Base-by-base conservation (phyloP, 1,140 invertebrate species). In the Caligus rogercresseyi region DNA sequence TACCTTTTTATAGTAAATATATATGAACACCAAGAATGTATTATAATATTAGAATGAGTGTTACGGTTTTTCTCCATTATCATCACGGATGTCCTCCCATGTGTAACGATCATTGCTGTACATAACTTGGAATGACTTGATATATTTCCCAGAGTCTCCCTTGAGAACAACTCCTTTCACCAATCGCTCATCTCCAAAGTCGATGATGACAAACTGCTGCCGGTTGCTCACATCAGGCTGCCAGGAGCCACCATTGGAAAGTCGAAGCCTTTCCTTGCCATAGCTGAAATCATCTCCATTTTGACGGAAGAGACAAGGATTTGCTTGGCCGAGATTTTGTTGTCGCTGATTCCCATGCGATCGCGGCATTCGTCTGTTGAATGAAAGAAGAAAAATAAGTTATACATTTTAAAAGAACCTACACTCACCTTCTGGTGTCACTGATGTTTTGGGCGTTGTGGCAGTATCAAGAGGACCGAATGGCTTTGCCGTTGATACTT, bases 241-340 rank as follows among this genome's bases (percentile, higher is more conserved):
- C 54, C 54, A 56, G 15, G 19, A 20, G 24, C 54, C 54, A 20
- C 54, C 54, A 56, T 20, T 21, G 1, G 54, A 56, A 14, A 56
- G 54, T 56, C 24, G 15, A n/a, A 56, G 24, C 20, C 20, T 56
- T 2, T 20, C 20, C 16, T 56, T 56, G 15, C 54, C 54, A 56
- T 3, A 56, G 16, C 24, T 20, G 16, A 15, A 20, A 4, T 3
- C 1, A 2, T 56, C 16, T 13, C 18, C 18, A 21, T 25, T 25
- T 56, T 21, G 24, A 56, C 54, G 15, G 54, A 56, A 1, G 54
- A 56, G 14, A 56, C 54, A 43, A 43, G 31, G 31, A 43, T 43
- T 43, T 43, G 31, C 31, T 43, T 43, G 7, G 31, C n/a, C n/a
- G 31, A 43, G 31, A 43, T 7, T 11, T 43, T 43, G 7, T n/a